Evolutionary conservation across 2,797 vertebrate genomes (phyloP), one percentile per base, ranked within the genome.

Genomic region (Pseudocheirus occidentalis): DNA sequence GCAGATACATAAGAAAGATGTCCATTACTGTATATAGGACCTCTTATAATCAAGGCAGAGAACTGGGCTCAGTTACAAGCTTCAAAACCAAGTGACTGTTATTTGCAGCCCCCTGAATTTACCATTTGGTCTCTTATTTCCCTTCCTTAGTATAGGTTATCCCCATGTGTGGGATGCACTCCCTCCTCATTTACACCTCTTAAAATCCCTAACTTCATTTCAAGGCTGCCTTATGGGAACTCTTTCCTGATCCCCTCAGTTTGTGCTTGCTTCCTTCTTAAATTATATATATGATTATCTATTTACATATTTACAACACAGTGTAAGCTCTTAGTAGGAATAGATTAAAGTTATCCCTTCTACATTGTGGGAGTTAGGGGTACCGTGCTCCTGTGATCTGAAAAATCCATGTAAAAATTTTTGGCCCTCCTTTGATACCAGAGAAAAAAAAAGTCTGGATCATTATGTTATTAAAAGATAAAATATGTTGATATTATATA

Each of bases 341-440:
- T 66, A 7, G 34, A 5, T 7, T n/a, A n/a, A 34, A 34, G 5
- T 66, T 66, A 16, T n/a, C 13, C 14, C 14, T 66, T 66, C 14
- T 13, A 66, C 34, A 66, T 66, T 5, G 5, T 6, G 1, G 13
- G 13, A 12, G 34, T n/a, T n/a, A 66, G 31, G 34, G 14, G 4
- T 0, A 1, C 1, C 1, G 5, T 9, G 4, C 1, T 5, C 62
- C 12, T n/a, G 11, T 16, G 1, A 66, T n/a, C 62, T 66, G 14
- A 34, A n/a, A 66, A 66, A n/a, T 66, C 62, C 3, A 6, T 10
- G 3, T n/a, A n/a, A 66, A n/a, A n/a, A n/a, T 16, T 66, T 18
- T n/a, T 66, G 62, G 62, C 34, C 34, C 29, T 59, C 29, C 58
- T 14, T 66, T 66, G 34, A n/a, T 29, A 21, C 34, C 34, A 66